Evolutionary conservation across 37 sponge, comb jelly and placozoan species (phyloP).

Genomic region (Lycopodina hypogea): DNA sequence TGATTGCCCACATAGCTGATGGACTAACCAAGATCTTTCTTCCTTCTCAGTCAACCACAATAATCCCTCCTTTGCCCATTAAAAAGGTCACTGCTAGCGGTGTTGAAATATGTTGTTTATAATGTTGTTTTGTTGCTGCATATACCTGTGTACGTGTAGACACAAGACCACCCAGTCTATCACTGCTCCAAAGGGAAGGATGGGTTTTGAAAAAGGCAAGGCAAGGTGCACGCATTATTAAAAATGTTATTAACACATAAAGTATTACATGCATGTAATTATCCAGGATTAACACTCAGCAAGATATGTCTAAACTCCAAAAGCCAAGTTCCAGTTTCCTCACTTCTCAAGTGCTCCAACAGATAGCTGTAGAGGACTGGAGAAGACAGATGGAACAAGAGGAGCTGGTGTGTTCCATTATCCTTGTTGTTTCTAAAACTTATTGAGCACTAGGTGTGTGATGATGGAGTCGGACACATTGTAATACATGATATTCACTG

Average conservation of each 20-base stretch:
- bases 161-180: not conserved
- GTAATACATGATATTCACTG: too few relatives aligned
- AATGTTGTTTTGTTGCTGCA: too few relatives aligned
- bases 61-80: not conserved
- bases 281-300: not conserved
- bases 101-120: too few relatives aligned
- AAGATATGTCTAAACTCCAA: not conserved
- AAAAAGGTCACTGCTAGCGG: too few relatives aligned
- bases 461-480: too few relatives aligned
- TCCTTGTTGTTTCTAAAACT: too few relatives aligned
- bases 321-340: constrained; percentile 7
- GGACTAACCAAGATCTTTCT: constrained; percentile 34
- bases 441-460: too few relatives aligned
- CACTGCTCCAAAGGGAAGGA: not conserved
- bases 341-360: constrained; percentile 24
- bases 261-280: too few relatives aligned
- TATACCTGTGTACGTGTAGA: too few relatives aligned
- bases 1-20: constrained; percentile 51
- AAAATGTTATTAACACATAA: too few relatives aligned
- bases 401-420: not conserved
- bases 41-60: constrained; percentile 12
- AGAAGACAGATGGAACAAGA: constrained; percentile 53
- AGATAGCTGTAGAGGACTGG: constrained; percentile 60
- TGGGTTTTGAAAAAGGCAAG: not conserved
- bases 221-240: not conserved